Percentiles rank a stretch among this genome's conserved stretches.
Evolutionary conservation across 2,113 vertebrate genomes (phyloP).

Genomic region (Arothron firmamentum): DNA sequence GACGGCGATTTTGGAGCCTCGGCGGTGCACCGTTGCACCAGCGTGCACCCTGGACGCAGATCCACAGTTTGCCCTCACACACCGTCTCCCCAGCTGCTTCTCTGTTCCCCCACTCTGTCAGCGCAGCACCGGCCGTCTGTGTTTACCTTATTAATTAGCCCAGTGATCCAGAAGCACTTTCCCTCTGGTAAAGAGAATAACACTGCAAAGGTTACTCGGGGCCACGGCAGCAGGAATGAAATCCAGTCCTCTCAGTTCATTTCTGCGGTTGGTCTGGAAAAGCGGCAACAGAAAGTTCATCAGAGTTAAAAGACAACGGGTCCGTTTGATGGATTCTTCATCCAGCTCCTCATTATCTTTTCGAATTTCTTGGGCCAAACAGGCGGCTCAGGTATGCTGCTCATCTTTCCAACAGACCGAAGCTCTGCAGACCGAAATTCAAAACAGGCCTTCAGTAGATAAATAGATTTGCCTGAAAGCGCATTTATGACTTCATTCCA

Average conservation of each 20-base stretch:
- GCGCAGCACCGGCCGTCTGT: slow-evolving; percentile 30
- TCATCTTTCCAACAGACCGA: slow-evolving; percentile 37
- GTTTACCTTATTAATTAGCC: slow-evolving; percentile 73
- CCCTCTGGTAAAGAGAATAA: slow-evolving; percentile 60
- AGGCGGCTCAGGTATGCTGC: slow-evolving; percentile 25
- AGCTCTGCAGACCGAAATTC: slow-evolving; percentile 34
- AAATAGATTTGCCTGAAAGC: slow-evolving; percentile 48
- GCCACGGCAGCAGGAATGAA: neutral
- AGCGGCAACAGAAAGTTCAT: neutral
- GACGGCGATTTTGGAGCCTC: too few relatives aligned
- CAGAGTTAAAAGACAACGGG: slow-evolving; percentile 1
- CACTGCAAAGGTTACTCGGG: slow-evolving; percentile 45
- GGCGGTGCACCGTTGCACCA: neutral
- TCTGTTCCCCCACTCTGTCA: slow-evolving; percentile 43
- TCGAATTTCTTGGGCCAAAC: slow-evolving; percentile 4
- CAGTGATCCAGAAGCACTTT: slow-evolving; percentile 68
- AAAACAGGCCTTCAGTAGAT: slow-evolving; percentile 54
- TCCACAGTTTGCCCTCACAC: slow-evolving; percentile 1
- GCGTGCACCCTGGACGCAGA: neutral
- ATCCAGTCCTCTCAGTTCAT: too few relatives aligned
- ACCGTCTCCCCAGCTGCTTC: slow-evolving; percentile 18
- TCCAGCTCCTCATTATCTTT: slow-evolving; percentile 12
- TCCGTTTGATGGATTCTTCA: slow-evolving; percentile 13
- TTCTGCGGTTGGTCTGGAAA: neutral
- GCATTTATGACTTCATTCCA: slow-evolving; percentile 48